phyloP scores from a whole-genome alignment of 2,888 invertebrate species.

The Thymelicus lineola region DNA sequence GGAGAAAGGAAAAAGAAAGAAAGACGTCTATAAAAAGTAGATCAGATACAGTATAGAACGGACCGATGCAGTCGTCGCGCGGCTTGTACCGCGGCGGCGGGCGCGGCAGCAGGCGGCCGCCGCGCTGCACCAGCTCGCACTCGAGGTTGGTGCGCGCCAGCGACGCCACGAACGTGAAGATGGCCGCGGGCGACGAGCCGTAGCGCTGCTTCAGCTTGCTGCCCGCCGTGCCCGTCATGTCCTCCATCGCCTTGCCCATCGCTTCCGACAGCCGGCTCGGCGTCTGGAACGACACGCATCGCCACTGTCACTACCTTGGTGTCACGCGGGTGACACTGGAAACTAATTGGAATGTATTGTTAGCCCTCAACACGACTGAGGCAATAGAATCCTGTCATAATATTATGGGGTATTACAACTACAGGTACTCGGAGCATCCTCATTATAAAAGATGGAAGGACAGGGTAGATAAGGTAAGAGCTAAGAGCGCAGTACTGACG shows the following conservation, averaged over 20 bases:
- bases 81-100: slow-evolving; percentile 88
- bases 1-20: no score
- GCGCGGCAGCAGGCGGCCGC: slow-evolving; percentile 87
- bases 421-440: no score
- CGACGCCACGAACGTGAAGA: slow-evolving; percentile 95
- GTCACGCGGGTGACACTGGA: no score
- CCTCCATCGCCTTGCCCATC: slow-evolving; percentile 97
- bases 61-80: slow-evolving; percentile 92
- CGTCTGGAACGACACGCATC: slow-evolving; percentile 69
- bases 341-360: no score
- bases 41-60: background rate
- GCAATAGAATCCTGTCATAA: no score
- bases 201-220: slow-evolving; percentile 90
- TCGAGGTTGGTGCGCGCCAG: slow-evolving; percentile 96
- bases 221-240: slow-evolving; percentile 95
- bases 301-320: background rate
- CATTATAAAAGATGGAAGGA: no score
- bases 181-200: slow-evolving; percentile 79
- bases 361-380: no score
- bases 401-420: no score
- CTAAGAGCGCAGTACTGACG: slow-evolving; percentile 49
- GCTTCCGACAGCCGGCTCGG: slow-evolving; percentile 92
- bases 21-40: no score
- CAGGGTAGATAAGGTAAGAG: no score
- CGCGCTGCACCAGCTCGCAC: slow-evolving; percentile 95